Base-by-base conservation (phyloP, 2,888 invertebrate species). In the Monopis laevigella region DNA sequence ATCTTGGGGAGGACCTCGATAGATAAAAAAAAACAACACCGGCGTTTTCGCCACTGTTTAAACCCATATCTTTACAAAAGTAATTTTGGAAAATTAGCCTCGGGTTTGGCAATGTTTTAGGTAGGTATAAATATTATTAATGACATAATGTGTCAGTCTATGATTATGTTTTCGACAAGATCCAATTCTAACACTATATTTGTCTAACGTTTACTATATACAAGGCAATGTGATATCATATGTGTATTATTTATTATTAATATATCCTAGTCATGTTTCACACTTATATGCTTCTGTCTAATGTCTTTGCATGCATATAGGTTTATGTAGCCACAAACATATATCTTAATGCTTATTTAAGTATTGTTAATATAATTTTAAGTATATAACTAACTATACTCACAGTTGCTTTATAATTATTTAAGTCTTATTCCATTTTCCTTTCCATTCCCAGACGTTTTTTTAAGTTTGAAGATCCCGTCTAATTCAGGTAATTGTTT, bases 401-500 rank as follows among this genome's bases (percentile, higher is more conserved):
- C 17, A 34, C 17, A 11, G 10, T 36, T 21, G 36, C 36, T 36
- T 21, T 36, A 36, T 36, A 36, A 36, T 3, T 21, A 21, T 10
- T 17, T 24, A 7, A 16, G 12, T 34, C 14, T 36, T 36, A 36
- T 36, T 36, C 36, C 36, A 11, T 13, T 19, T 19, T 21, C 36
- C 36, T n/a, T 21, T 16, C 36, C 36, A 36, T 36, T 16, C 36
- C 29, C 17, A 19, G 36, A 36, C 6, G 19, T 36, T 36, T 21
- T 21, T 36, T 36, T 36, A 36, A 36, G 19, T 68, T 62, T 68
- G 73, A 70, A 70, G 74, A 71, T 62, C 11, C 34, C 75, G 56
- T 59, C 72, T 58, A 49, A 56, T 43, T 49, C 63, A 75, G 77
- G 77, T 77, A 77, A 72, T 65, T 68, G 62, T 62, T 59, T 53